Evolutionary conservation across 2,113 vertebrate species (phyloP), one percentile per base, ranked within the genome.

Genomic region (Nyctibius bracteatus): DNA sequence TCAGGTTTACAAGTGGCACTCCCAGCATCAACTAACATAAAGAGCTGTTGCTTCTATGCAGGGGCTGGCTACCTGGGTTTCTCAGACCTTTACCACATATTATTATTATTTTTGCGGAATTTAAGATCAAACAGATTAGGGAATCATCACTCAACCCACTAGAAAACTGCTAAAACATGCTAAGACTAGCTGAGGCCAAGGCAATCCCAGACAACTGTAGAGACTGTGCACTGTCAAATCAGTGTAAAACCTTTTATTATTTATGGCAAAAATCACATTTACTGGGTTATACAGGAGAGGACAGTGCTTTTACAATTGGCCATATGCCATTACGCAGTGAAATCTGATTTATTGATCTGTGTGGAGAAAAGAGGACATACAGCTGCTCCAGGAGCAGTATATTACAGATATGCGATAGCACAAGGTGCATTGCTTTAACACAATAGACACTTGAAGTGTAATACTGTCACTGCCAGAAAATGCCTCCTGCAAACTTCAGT

Each of bases 121-220:
- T 92, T 49, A n/a, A 82, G 8, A 37, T 41, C 41, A 58, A 58
- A 49, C 17, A 47, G 46, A n/a, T 58, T 13, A 41, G 20, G 22
- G 35, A 85, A 71, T 74, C 22, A 24, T n/a, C 57, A 55, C 51
- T 84, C 0, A 0, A 23, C 28, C 12, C 41, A 12, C 5, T 35
- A 77, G 35, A n/a, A 6, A 35, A 13, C 41, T 66, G 31, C 15
- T 73, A 55, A 85, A 49, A 43, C 10, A 9, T 19, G 4, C 35
- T 63, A 41, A 86, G 72, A 11, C 22, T 43, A 63, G 6, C 19
- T 52, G 31, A 86, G 57, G 25, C 52, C 35, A 37, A 63, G 31
- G 57, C n/a, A 86, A 19, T 71, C 55, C 28, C 67, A 74, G 43
- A 31, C 33, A 67, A 31, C n/a, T 33, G 23, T 51, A 43, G 44